Evolutionary conservation across 2,888 invertebrate species (phyloP).

Genomic region (Brachylomia viminalis): DNA sequence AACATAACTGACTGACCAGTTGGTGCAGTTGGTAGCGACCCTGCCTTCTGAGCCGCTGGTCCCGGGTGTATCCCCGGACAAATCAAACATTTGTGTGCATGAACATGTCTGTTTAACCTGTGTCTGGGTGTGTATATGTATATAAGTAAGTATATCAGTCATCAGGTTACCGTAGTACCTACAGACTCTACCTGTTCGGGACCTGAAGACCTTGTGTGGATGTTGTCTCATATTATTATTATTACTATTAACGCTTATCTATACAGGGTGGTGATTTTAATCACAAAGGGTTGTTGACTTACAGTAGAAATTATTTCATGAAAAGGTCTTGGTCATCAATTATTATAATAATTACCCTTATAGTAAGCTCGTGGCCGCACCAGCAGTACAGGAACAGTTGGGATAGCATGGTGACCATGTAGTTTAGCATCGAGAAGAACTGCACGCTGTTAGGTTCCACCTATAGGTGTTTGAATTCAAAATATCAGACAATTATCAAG

Average conservation of each 20-base stretch:
- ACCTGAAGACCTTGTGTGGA: no score
- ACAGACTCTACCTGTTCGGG: no score
- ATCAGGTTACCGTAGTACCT: no score
- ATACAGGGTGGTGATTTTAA: background rate
- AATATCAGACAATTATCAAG: background rate
- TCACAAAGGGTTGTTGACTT: background rate
- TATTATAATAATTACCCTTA: slow-evolving; percentile 73
- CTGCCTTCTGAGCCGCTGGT: no score
- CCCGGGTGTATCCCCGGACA: no score
- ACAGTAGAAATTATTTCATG: background rate
- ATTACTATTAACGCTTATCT: background rate
- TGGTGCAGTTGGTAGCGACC: no score
- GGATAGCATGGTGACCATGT: slow-evolving; percentile 87
- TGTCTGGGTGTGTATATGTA: no score
- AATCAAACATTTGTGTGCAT: no score
- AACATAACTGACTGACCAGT: no score
- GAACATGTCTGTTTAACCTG: no score
- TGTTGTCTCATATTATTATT: no score
- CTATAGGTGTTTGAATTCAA: slow-evolving; percentile 63
- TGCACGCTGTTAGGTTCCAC: slow-evolving; percentile 82
- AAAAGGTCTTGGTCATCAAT: background rate
- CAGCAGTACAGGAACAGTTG: slow-evolving; percentile 90
- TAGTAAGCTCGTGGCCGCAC: slow-evolving; percentile 89
- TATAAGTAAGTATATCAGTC: no score
- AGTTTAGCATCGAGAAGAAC: slow-evolving; percentile 84